Percentiles rank a stretch among this genome's conserved stretches.
phyloP scores from a whole-genome alignment of 2,113 vertebrate genomes.

The Tauraco erythrolophus region DNA sequence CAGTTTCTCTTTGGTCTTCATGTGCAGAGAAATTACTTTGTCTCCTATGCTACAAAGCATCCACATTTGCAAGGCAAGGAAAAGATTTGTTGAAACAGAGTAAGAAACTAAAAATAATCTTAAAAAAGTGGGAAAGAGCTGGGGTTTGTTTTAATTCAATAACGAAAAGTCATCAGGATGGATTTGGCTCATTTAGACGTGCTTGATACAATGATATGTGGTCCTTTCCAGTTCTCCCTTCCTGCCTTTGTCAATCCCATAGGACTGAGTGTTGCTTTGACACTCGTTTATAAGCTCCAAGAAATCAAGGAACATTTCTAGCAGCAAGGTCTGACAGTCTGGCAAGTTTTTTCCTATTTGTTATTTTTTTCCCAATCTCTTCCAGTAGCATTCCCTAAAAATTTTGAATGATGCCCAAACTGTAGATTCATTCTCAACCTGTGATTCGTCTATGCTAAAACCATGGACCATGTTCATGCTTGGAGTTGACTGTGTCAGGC shows the following conservation, averaged over 20 bases:
- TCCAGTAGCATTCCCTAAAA: background rate
- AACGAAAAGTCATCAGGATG: background rate
- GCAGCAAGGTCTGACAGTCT: background rate
- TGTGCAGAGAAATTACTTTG: background rate
- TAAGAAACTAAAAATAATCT: background rate
- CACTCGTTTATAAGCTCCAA: background rate
- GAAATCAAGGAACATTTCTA: background rate
- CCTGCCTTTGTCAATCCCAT: background rate
- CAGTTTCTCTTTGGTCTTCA: background rate
- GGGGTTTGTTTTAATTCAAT: background rate
- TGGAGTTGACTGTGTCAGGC: background rate
- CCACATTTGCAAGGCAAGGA: background rate
- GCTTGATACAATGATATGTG: background rate
- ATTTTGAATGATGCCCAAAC: background rate
- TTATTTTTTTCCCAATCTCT: background rate
- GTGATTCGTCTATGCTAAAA: background rate
- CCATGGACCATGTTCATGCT: background rate
- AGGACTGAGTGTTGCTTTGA: background rate
- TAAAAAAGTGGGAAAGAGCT: background rate
- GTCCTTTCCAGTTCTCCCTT: background rate
- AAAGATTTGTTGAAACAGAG: background rate
- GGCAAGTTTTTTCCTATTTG: background rate
- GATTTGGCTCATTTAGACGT: background rate
- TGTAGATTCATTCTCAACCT: background rate
- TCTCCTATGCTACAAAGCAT: background rate